Evolutionary conservation across 2,797 vertebrate genomes (phyloP), one percentile per base, ranked within the genome.

Genomic region (Sebastes oblongus): DNA sequence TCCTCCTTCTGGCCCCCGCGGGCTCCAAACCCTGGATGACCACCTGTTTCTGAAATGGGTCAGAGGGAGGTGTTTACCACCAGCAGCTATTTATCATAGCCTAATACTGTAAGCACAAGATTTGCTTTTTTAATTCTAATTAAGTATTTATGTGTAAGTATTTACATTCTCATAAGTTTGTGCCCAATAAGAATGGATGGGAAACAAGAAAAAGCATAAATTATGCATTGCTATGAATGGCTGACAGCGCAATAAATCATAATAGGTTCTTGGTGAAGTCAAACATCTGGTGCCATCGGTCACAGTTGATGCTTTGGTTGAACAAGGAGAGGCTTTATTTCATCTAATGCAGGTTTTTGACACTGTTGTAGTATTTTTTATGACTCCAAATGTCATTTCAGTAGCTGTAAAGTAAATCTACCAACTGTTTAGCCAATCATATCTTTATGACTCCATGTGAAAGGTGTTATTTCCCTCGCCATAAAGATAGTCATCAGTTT

Each of bases 11-110:
- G 68, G 46, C 32, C 62, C 83, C 66, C 18, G 1, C 29, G 72
- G 69, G 32, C 34, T 65, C 32, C 5, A 42, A 78, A 55, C 34
- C 77, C 77, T 6, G 46, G 1, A 76, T 20, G 68, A 34, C 72
- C 89, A 90, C 81, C 84, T 89, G 87, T 84, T 91, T 80, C 73
- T 77, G 81, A 80, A 78, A 42, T 32, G 18, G 80, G 27, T 7
- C 22, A 54, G 72, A 46, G 60, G 77, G 86, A 61, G 80, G 73
- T 52, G 73, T 59, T 81, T 34, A 58, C 20, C 25, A 64, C 75
- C 46, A 50, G 58, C 18, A 74, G 69, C 30, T 13, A 30, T 67
- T 22, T 13, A 60, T 58, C 27, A 72, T 8, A 34, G 9, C 4
- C 36, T 25, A 12, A 39, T 30, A 22, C 18, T 66, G 12, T 3